Percentiles rank a stretch among this genome's conserved stretches.
Conservation (phyloP, 2,797 vertebrate species). For the Manis javanica region DNA sequence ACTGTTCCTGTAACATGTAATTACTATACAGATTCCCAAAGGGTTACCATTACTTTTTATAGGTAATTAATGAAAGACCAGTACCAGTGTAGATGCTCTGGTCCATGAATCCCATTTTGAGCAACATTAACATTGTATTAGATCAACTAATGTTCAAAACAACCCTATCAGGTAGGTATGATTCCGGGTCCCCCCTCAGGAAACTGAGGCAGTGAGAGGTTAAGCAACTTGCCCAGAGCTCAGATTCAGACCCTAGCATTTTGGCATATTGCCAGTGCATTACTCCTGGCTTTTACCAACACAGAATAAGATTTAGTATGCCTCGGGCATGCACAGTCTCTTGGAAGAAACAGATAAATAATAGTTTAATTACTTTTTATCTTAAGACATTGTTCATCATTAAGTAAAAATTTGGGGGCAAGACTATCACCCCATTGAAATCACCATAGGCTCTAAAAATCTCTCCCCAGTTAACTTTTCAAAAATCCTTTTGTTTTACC, state of each 20-base stretch:
- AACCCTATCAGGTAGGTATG: background rate
- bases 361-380: background rate
- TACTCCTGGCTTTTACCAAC: background rate
- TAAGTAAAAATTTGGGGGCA: constrained; percentile 3
- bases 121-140: background rate
- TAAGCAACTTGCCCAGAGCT: constrained; percentile 6
- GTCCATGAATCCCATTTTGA: background rate
- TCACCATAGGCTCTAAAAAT: background rate
- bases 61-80: background rate
- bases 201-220: constrained; percentile 12
- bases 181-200: constrained; percentile 52
- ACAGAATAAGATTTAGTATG: background rate
- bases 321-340: background rate
- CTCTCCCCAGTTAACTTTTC: background rate
- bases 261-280: background rate
- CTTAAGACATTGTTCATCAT: constrained; percentile 33
- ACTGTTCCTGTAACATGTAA: background rate
- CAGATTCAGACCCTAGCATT: background rate
- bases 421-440: background rate
- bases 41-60: background rate
- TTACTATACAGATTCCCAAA: background rate
- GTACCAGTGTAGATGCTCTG: background rate
- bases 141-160: constrained; percentile 42
- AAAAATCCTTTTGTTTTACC: background rate
- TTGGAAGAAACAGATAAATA: background rate